Conservation (phyloP, 2,113 vertebrate species). For the Pseudopodoces humilis region DNA sequence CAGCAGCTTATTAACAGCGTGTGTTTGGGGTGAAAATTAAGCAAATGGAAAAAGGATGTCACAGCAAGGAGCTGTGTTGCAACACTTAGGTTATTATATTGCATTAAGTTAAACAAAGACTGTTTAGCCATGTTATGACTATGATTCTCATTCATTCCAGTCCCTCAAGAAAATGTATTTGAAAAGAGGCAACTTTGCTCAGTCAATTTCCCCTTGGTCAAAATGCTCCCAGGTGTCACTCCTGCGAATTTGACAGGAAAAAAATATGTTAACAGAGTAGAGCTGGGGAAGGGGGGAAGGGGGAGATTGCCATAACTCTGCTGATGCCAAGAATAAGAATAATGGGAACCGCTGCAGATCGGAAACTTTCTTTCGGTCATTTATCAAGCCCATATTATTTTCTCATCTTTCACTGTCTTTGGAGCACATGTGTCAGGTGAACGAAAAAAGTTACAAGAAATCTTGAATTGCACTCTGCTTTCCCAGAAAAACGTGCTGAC, state of each 20-base stretch:
- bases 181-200: slow-evolving; percentile 48
- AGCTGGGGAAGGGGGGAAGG: neutral
- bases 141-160: slow-evolving; percentile 36
- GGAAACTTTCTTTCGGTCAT: slow-evolving; percentile 55
- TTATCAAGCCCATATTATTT: slow-evolving; percentile 63
- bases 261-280: neutral
- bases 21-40: slow-evolving; percentile 62
- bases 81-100: slow-evolving; percentile 68
- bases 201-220: slow-evolving; percentile 45
- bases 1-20: slow-evolving; percentile 66
- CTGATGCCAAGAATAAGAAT: slow-evolving; percentile 52
- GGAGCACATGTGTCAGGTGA: slow-evolving; percentile 24
- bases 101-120: slow-evolving; percentile 65
- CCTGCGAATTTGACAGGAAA: slow-evolving; percentile 33
- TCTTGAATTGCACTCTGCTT: neutral
- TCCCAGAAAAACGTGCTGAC: slow-evolving; percentile 15
- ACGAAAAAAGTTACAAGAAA: slow-evolving; percentile 20
- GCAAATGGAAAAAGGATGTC: slow-evolving; percentile 69
- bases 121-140: slow-evolving; percentile 51
- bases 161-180: slow-evolving; percentile 33
- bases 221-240: slow-evolving; percentile 49
- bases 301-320: slow-evolving; percentile 24
- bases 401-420: slow-evolving; percentile 62
- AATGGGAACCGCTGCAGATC: slow-evolving; percentile 12
- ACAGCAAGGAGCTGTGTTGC: slow-evolving; percentile 62